These are phyloP conservation scores for Oryzaephilus surinamensis DNA, from an alignment of 1,140 invertebrate species.

Conservation along the genomic window DNA sequence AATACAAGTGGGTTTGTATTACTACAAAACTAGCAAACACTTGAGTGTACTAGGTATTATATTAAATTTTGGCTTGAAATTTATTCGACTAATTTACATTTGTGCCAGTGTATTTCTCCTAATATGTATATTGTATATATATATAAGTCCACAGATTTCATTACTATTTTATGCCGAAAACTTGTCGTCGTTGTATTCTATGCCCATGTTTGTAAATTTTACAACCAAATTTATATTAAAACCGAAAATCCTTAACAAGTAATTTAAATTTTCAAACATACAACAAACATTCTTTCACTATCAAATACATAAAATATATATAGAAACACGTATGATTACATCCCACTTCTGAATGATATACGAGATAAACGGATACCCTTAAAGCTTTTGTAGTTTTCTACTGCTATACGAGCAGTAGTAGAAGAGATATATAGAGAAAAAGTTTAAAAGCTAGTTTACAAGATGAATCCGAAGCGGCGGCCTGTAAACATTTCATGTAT, in stretches of 20 bases:
- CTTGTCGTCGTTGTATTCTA: no score
- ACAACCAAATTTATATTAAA: no score
- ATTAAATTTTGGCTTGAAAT: conserved; percentile 18
- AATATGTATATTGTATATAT: no score
- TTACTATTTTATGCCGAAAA: conserved; percentile 22
- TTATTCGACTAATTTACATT: conserved; percentile 23
- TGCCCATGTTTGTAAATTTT: no score
- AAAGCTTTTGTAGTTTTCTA: no score
- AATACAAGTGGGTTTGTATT: no score
- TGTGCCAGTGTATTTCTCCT: conserved; percentile 17
- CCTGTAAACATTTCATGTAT: conserved; percentile 19
- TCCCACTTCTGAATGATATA: no score
- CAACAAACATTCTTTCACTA: neutral
- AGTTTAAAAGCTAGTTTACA: conserved; percentile 15
- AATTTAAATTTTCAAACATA: neutral
- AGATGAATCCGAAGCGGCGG: conserved; percentile 13
- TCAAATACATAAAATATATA: neutral
- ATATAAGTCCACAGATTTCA: conserved; percentile 20
- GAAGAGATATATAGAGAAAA: neutral
- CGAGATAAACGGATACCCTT: no score
- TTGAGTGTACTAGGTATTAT: no score
- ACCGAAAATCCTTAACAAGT: no score
- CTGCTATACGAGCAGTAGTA: neutral
- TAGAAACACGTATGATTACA: neutral
- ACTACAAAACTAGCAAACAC: no score